Evolutionary conservation across 2,888 invertebrate genomes (phyloP), one percentile per base, ranked within the genome.

Genomic region (Leptopterna dolabrata): DNA sequence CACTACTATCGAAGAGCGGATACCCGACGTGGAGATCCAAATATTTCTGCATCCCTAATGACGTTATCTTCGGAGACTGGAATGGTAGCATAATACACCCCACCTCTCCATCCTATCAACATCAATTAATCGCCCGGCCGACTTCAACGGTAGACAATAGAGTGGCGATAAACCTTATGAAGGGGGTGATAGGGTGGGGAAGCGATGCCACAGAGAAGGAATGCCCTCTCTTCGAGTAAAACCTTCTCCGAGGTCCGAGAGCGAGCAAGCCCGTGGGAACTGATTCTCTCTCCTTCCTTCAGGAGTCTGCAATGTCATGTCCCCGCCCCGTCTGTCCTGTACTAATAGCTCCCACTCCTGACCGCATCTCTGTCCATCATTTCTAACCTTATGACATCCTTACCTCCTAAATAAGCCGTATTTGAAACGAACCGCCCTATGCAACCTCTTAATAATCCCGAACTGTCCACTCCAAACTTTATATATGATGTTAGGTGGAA

Each of bases 271-370:
- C 70, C 83, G 83, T 83, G 83, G 83, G 83, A 83, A 83, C 83
- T 83, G 83, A 71, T 43, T 70, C 63, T 27, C 71, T 36, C 11
- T 51, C 55, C 55, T 78, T 16, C 73, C 51, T 30, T 24, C 47
- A 24, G 71, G 83, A 83, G 83, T 83, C 71, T 83, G 83, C 83
- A 83, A 83, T 83, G 70, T 70, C 83, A 83, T 83, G 70, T 83
- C 83, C 36, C 83, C 55, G 36, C 83, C 83, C 70, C 36, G 63
- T 30, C 81, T 55, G 36, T 82, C 43, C 81, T 6, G 1, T 19
- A 63, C 63, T 63, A 63, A 63, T 63, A 63, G 63, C 63, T 27
- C 73, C 41, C n/a, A 76, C 41, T 41, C 36, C 73, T 76, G 30
- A 19, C 73, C 73, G 36, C 73, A 76, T 41, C 73, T 76, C 36